Percentiles rank a stretch among this genome's conserved stretches.
Conservation (phyloP, 2,888 invertebrate genomes). For the Hypomecis atomaria region DNA sequence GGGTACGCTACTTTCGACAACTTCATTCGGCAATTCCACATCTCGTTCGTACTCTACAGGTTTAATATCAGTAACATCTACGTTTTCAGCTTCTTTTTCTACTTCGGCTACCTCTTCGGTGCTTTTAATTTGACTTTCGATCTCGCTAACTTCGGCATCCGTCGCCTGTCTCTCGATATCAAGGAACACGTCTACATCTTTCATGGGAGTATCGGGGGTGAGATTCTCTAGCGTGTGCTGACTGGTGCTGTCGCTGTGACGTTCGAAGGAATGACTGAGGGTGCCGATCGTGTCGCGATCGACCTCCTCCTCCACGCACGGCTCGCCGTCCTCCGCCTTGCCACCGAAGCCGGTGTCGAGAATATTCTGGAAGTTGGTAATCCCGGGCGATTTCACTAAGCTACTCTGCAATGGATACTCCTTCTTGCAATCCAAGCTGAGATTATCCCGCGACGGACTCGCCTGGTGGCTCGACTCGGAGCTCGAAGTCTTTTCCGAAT, state of each 20-base stretch:
- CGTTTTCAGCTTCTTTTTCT: conserved; percentile 8
- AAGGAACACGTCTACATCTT: conserved; percentile 62
- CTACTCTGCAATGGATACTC: conserved; percentile 73
- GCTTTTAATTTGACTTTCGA: conserved; percentile 45
- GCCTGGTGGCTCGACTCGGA: conserved; percentile 85
- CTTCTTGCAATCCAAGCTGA: conserved; percentile 78
- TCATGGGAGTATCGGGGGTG: conserved; percentile 75
- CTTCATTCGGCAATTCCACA: conserved; percentile 72
- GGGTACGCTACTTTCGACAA: conserved; percentile 72
- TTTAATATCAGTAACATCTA: conserved; percentile 31
- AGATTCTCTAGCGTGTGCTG: conserved; percentile 77
- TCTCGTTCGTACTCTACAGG: conserved; percentile 45
- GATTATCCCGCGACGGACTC: conserved; percentile 80
- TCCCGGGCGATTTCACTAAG: conserved; percentile 79
- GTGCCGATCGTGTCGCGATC: conserved; percentile 76
- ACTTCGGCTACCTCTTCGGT: conserved; percentile 3
- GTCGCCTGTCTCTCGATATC: conserved; percentile 48
- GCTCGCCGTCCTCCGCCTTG: conserved; percentile 52
- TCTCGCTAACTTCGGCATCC: conserved; percentile 26
- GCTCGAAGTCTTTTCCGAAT: conserved; percentile 85
- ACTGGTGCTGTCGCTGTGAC: conserved; percentile 73
- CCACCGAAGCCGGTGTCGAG: conserved; percentile 64
- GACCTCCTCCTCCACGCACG: conserved; percentile 65
- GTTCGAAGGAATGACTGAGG: conserved; percentile 77
- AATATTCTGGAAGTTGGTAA: conserved; percentile 76